Evolutionary conservation across 2,888 invertebrate genomes (phyloP), one percentile per base, ranked within the genome.

Genomic region (Ischnus inquisitorius): DNA sequence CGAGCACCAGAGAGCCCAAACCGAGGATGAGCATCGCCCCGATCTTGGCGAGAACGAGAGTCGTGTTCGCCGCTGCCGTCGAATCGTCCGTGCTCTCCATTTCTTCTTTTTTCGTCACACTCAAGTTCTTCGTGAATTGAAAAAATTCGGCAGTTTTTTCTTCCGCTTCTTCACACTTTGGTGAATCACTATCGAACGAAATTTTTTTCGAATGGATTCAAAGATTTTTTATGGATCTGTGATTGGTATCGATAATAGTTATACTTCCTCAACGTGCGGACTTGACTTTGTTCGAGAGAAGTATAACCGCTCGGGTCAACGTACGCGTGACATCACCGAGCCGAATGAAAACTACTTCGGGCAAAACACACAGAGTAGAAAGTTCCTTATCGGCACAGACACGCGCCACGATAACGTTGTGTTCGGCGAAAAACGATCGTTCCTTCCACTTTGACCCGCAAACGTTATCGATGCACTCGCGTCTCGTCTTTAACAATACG

Each of bases 21-120:
- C 96, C 95, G 85, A 96, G 93, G 2, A 95, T 94, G 39, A 94
- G 85, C 95, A 96, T 95, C 0, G 96, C 94, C 10, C 95, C 94
- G 76, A 95, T 92, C 93, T 96, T 96, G 2, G 95, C 95, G 60
- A 94, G 88, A 16, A 95, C 90, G 0, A 95, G 88, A 34, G 90
- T 86, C 48, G 89, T 88, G 67, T 62, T 77, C 16, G 82, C 43
- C 51, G 89, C 82, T 6, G 62, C 51, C 60, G 72, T 34, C 41
- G 83, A 64, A 57, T 57, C 39, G 22, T 83, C 83, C 48, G 79
- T 25, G 28, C 80, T 86, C 14, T 86, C 91, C 91, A 87, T 87
- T 72, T 82, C 72, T 28, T 74, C 19, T 48, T 19, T 67, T 12
- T 54, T 8, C 16, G 5, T 19, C 19, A 46, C 48, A 62, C 69